Evolutionary conservation across 2,888 invertebrate species (phyloP).

Genomic region (Galerucella nymphaeae): DNA sequence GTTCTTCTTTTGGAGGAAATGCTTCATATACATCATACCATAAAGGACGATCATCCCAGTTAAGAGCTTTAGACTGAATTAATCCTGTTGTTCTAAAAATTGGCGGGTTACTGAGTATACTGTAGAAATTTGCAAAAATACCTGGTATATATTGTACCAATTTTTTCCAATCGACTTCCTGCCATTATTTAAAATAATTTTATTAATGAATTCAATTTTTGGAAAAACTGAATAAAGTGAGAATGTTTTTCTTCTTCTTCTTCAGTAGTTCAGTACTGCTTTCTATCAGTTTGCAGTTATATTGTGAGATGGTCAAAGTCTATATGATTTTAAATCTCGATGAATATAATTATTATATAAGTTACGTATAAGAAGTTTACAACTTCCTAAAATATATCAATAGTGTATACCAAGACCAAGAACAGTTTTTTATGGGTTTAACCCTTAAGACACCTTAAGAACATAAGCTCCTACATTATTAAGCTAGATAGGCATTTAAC

Average conservation of each 20-base stretch:
- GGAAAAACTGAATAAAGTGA: background rate
- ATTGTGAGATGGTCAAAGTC: too few relatives aligned
- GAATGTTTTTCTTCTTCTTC: background rate
- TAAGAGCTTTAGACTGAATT: conserved; percentile 82
- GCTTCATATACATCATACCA: conserved; percentile 94
- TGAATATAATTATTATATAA: too few relatives aligned
- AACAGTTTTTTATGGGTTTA: background rate
- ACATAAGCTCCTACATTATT: too few relatives aligned
- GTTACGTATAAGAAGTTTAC: too few relatives aligned
- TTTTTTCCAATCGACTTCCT: conserved; percentile 73
- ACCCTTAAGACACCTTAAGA: too few relatives aligned
- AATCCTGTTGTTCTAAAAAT: conserved; percentile 78
- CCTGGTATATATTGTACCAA: conserved; percentile 75
- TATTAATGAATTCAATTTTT: background rate
- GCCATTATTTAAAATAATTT: conserved; percentile 45
- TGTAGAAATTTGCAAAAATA: conserved; percentile 6
- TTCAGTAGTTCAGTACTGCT: background rate
- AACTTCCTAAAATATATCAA: too few relatives aligned
- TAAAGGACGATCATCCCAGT: conserved; percentile 84
- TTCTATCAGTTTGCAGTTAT: background rate
- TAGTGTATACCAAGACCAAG: background rate
- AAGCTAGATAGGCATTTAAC: too few relatives aligned
- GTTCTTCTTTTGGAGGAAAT: conserved; percentile 90
- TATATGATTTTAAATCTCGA: too few relatives aligned
- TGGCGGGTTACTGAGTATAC: background rate